Evolutionary conservation across 2,113 vertebrate genomes (phyloP), one percentile per base, ranked within the genome.

Genomic region (Cranoglanis bouderius): DNA sequence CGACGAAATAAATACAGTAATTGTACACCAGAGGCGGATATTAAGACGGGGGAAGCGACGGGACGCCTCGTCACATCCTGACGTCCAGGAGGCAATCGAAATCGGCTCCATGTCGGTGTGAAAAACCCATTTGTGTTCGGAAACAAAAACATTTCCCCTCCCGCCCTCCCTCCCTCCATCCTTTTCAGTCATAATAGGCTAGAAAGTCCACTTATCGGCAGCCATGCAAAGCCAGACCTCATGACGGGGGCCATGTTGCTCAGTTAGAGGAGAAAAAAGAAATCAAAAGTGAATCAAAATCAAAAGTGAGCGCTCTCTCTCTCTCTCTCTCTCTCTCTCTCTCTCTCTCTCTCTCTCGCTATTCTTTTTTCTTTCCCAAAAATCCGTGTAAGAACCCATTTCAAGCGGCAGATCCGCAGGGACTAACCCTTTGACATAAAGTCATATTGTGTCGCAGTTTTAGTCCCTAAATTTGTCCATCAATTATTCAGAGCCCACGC

Each of bases 391-490:
- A 97, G 96, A 97, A 97, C 96, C 97, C 96, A 98, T 98, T 98
- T 98, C 97, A 95, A 94, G 95, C 97, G 96, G 96, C 96, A 97
- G 97, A 97, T 97, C 98, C 98, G 95, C 95, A 95, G 98, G 98
- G 98, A 99, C 96, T 97, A 97, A 98, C 97, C 97, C 97, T 97
- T 84, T 98, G 98, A 99, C 98, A 98, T 98, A 98, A 98, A 99
- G 97, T 99, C 98, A 98, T 98, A 99, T 98, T 98, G 97, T 98
- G 97, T 97, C 96, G 96, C 97, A 98, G 97, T 98, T 99, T 95
- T 98, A 97, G 97, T 88, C 96, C 97, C 96, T 99, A 99, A 99
- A 99, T 99, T 99, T 97, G 96, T 97, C 97, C 97, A 99, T 99
- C 96, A 99, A 99, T 99, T 99, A 99, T 99, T 99, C 98, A 99